phyloP scores from a whole-genome alignment of 2,113 vertebrate species.

The Catharus bicknelli region DNA sequence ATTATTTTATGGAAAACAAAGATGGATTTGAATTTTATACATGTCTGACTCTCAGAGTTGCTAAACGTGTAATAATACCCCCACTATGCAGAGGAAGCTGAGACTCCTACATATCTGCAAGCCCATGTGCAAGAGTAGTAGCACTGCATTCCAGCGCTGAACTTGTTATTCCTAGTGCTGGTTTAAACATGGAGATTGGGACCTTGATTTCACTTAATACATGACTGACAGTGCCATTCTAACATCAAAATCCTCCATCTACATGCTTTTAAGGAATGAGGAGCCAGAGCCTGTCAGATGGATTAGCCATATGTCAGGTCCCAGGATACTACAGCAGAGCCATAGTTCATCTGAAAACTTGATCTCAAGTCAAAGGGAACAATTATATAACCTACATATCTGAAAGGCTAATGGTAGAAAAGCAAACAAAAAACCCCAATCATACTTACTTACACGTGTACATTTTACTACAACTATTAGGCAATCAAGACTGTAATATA shows the following conservation, averaged over 20 bases:
- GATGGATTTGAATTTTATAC: neutral
- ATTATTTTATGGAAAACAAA: neutral
- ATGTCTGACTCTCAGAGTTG: neutral
- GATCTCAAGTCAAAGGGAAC: constrained; percentile 64
- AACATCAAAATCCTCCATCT: neutral
- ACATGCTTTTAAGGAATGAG: neutral
- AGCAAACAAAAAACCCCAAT: constrained; percentile 63
- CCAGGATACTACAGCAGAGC: neutral
- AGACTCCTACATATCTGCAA: neutral
- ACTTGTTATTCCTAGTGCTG: neutral
- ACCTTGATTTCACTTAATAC: neutral
- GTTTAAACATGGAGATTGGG: neutral
- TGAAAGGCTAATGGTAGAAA: constrained; percentile 49
- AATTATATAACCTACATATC: constrained; percentile 74
- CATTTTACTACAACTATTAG: constrained; percentile 47
- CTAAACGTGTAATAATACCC: neutral
- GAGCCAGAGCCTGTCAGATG: constrained; percentile 27
- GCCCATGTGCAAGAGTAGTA: neutral
- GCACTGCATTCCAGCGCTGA: neutral
- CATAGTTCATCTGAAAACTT: constrained; percentile 68
- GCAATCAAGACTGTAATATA: constrained; percentile 43
- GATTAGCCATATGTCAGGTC: constrained; percentile 27
- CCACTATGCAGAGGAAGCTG: neutral
- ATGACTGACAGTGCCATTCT: neutral
- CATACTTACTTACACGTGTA: constrained; percentile 6